Base-by-base conservation (phyloP, 2,888 invertebrate genomes). In the Congeria kusceri region DNA sequence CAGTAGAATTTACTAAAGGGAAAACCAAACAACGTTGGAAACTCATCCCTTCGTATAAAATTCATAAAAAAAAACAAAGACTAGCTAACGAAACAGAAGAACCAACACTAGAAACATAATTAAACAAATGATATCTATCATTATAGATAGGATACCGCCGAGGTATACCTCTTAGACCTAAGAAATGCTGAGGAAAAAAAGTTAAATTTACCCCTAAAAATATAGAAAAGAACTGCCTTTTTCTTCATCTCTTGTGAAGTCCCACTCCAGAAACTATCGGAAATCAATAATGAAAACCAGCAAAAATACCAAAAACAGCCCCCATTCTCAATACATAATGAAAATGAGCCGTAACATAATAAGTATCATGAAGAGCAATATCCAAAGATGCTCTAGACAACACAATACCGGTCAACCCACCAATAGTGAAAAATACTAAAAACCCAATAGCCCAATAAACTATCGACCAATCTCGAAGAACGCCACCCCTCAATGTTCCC, bases 281-380 rank as follows among this genome's bases (percentile, higher is more conserved):
- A 49, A 95, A 96, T 95, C 96, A 96, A 85, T 96, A 95, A 91
- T 95, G 94, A 93, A 96, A 95, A 87, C 96, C 96, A 47, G 95
- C 95, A 94, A 97, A 95, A 95, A 96, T 96, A 56, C 96, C 95
- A 95, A 91, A 96, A 89, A 96, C 96, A 3, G 96, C 96, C 85
- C 96, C 96, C 94, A 96, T 96, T 3, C 96, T 96, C 90, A 96
- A 88, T 0, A 96, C 96, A 95, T 96, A 96, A 92, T 97, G 96
- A 89, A 97, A 97, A 93, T 97, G 96, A 4, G 96, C 96, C 46
- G 96, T 96, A 65, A 96, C 96, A 95, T 96, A 97, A 92, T 96
- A 96, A n/a, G 96, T 96, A 91, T 97, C 96, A 94, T 97, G 96
- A 15, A 96, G 83, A 77, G 96, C 94, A 93, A 96, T 95, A 95